A percentile compares a stretch with the other conserved stretches of the same genome.
phyloP scores from a whole-genome alignment of 2,797 vertebrate genomes.

The Agapornis canus region DNA sequence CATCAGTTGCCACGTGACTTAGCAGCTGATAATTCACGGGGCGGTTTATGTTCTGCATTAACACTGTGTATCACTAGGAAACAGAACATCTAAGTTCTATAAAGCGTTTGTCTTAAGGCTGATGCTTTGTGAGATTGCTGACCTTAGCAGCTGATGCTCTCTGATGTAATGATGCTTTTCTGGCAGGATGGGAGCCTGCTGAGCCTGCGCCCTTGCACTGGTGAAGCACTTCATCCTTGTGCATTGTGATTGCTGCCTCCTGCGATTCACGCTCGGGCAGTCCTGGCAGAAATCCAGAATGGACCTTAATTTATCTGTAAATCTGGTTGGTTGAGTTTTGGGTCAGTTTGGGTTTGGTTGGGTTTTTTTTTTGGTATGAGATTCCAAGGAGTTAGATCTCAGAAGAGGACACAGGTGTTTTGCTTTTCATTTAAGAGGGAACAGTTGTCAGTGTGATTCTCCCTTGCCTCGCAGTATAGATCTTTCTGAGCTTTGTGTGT shows the following conservation, averaged over 20 bases:
- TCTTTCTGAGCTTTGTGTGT: neutral
- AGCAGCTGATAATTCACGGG: constrained; percentile 29
- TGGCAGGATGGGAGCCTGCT: neutral
- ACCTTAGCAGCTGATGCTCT: neutral
- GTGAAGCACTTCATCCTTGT: neutral
- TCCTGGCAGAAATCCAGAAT: neutral
- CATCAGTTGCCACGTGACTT: neutral
- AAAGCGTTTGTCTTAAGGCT: neutral
- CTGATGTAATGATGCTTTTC: neutral
- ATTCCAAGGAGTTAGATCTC: neutral
- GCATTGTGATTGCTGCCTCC: neutral
- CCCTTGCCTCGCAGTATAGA: neutral
- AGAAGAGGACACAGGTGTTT: neutral
- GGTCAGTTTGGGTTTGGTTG: neutral
- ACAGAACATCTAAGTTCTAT: neutral
- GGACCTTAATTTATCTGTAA: neutral
- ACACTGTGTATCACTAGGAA: neutral
- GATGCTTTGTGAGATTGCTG: neutral
- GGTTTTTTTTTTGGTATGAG: neutral
- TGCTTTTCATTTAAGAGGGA: neutral
- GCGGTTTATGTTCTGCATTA: neutral
- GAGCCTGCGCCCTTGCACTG: neutral
- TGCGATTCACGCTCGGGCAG: neutral
- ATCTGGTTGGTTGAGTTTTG: neutral
- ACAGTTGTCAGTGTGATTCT: neutral